Base-by-base conservation (phyloP, 1,140 invertebrate species). In the Sipha flava region DNA sequence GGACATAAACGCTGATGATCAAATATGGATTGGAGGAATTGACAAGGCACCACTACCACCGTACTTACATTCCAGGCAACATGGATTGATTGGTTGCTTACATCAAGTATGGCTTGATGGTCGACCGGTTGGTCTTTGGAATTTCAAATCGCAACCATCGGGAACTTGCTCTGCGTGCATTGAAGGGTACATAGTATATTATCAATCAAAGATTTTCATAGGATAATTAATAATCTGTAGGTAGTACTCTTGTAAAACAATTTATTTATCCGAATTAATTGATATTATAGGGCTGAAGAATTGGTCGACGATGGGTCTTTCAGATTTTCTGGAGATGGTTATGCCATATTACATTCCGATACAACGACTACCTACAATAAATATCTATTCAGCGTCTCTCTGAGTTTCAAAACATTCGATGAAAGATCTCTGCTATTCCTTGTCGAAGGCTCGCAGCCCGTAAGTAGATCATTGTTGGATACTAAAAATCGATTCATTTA, bases 371-470 rank as follows among this genome's bases (percentile, higher is more conserved):
- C 88, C 1, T 91, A 93, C 83, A 90, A 91, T 82, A 89, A 90
- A 83, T 89, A 91, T 82, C 88, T 90, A 16, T 94, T 95, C 84
- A 91, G 90, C 49, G 88, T 97, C 1, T 90, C 90, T 18, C 88
- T 98, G 59, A 91, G 89, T 81, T 95, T 98, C 85, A 89, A 90
- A 80, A 96, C 94, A 0, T 92, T 92, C 82, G 95, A 97, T 86
- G 92, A 95, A 84, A 91, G 97, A 86, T 93, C 94, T 2, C 85
- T 96, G 7, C 87, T 98, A 0, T 95, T 97, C 84, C 86, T 96
- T 49, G 91, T 94, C 31, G 88, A 91, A 16, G 81, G 81, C 14
- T 57, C 68, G 5, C 49, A 82, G 14, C 75, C 73, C 16, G 82
- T 82, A 80, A 81, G 29, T 81, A 29, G 26, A 31, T 26, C 72